A percentile compares a stretch with the other conserved stretches of the same genome.
Conservation (phyloP, 2,797 vertebrate species). For the Vireo griseus region DNA sequence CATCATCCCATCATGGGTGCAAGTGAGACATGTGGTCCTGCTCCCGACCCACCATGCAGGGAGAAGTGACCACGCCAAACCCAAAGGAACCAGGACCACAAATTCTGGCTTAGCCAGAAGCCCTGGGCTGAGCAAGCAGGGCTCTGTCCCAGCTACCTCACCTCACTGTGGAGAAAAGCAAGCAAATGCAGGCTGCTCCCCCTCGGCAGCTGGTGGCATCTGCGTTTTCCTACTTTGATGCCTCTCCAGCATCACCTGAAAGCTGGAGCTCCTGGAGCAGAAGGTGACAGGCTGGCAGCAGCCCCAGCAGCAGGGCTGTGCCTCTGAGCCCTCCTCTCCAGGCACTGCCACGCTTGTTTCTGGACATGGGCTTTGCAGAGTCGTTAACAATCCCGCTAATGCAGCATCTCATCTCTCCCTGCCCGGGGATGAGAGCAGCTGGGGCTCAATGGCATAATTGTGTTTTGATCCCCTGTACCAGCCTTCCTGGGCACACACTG, state of each 20-base stretch:
- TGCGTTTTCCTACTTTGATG: background rate
- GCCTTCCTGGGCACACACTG: background rate
- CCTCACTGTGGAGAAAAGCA: background rate
- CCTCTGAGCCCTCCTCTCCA: background rate
- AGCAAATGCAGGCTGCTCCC: fast-evolving
- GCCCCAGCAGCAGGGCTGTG: background rate
- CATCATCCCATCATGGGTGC: background rate
- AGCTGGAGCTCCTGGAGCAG: background rate
- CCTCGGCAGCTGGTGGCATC: fast-evolving
- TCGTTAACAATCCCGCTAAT: background rate
- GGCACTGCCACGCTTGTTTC: background rate
- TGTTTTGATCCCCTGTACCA: background rate
- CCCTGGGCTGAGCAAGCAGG: background rate
- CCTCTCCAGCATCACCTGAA: background rate
- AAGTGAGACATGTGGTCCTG: background rate
- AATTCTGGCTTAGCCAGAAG: background rate
- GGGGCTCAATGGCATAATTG: background rate
- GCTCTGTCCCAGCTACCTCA: background rate
- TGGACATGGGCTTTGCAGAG: background rate
- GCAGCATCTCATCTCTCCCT: background rate
- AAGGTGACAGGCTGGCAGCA: background rate
- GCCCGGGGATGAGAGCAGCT: background rate
- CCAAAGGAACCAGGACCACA: background rate
- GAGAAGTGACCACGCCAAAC: background rate
- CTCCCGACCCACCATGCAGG: background rate